phyloP scores from a whole-genome alignment of 2,797 vertebrate species.

The Peromyscus aztecus region DNA sequence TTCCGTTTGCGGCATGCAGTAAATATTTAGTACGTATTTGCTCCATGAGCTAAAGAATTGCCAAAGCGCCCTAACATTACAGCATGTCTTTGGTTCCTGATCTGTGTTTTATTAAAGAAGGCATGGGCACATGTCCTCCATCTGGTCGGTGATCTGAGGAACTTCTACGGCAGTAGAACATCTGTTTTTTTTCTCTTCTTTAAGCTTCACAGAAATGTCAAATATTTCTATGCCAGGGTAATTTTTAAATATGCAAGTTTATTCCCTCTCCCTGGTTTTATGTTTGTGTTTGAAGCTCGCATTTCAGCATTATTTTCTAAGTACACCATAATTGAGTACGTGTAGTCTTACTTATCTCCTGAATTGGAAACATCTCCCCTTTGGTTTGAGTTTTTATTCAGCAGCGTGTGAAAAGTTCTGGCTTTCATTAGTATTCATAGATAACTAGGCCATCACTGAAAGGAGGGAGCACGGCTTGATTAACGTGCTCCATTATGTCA shows the following conservation, averaged over 20 bases:
- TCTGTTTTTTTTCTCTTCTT: slow-evolving; percentile 58
- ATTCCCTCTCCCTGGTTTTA: background rate
- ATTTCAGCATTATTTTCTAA: background rate
- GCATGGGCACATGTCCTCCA: background rate
- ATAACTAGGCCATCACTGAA: slow-evolving; percentile 34
- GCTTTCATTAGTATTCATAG: background rate
- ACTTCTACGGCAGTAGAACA: background rate
- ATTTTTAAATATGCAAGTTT: slow-evolving; percentile 33
- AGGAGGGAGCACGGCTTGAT: background rate
- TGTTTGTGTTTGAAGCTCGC: slow-evolving; percentile 15
- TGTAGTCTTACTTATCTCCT: background rate
- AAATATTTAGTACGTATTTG: background rate
- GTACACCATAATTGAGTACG: background rate
- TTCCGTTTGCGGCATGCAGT: background rate
- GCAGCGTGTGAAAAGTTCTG: background rate
- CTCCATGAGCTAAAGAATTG: background rate
- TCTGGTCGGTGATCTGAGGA: slow-evolving; percentile 64
- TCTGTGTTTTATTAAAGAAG: slow-evolving; percentile 53
- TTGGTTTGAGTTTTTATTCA: slow-evolving; percentile 26
- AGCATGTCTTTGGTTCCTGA: background rate
- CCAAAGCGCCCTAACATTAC: background rate
- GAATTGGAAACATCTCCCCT: background rate
- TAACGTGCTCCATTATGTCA: background rate
- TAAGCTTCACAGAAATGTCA: slow-evolving; percentile 66
- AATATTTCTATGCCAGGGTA: slow-evolving; percentile 1